Base-by-base conservation (phyloP, 2,113 vertebrate species). In the Coptodon bakossiorum region DNA sequence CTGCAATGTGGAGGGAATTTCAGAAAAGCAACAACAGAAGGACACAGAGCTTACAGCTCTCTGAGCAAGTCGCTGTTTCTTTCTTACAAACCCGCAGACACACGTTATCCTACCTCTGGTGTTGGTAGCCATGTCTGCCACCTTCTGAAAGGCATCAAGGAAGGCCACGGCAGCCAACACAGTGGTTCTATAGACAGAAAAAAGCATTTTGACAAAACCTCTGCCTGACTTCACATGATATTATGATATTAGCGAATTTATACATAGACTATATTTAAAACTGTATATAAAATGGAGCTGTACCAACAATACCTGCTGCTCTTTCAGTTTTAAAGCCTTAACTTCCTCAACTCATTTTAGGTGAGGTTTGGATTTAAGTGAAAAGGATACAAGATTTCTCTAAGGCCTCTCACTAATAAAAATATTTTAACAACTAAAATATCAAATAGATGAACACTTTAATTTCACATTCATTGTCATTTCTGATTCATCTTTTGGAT, bases 51-150 rank as follows among this genome's bases (percentile, higher is more conserved):
- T 2, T 9, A 7, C 3, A 9, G 45, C 3, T 40, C 7, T 50
- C 71, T 31, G 16, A 50, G 27, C 27, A 29, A 48, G 40, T 52
- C 38, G 6, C 4, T 29, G 34, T 14, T 85, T 83, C 11, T 3
- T 59, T 50, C 10, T 83, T 22, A 10, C 10, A 17, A 11, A 48
- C 3, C 80, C 85, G 3, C 40, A 76, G 48, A 57, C 45, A 56
- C 24, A 31, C 16, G 19, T 8, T 73, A 9, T 88, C 97, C 89
- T 96, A 99, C 99, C 99, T 98, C 99, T 96, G 36, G 99, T 98
- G 97, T 99, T 99, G 95, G 98, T 99, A 48, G 98, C 99, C 98
- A 99, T 99, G 94, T 99, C 99, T 0, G 98, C 98, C 95, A 99
- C 98, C 96, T 98, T 99, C 97, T 99, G 99, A 96, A 99, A 99